Evolutionary conservation across 2,113 vertebrate genomes (phyloP), one percentile per base, ranked within the genome.

Genomic region (Gymnorhina tibicen): DNA sequence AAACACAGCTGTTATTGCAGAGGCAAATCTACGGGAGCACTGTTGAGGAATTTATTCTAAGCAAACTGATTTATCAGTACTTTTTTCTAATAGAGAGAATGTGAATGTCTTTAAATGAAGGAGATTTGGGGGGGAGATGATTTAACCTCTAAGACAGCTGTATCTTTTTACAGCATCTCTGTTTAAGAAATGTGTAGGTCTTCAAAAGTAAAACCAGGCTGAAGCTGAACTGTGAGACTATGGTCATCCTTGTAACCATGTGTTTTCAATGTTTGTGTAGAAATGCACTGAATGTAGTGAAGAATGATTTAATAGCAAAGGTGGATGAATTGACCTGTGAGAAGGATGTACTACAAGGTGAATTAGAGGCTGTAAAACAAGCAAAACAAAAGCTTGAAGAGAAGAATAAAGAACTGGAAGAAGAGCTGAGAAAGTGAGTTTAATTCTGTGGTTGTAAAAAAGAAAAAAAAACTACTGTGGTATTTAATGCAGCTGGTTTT

Each of bases 211-310:
- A 86, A 87, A 59, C 28, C 5, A 26, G 33, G 9, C 73, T 87
- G 64, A 78, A 85, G 44, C 44, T 72, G 7, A 82, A 23, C 14
- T 60, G 4, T 2, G 18, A 66, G 68, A 17, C 41, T 8, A 2
- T 8, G 50, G n/a, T 55, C 44, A 55, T 70, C 56, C 13, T 84
- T 72, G 19, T 94, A 96, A 96, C 27, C 16, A 17, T 81, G 27
- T 69, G 1, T 59, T 91, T 90, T 56, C 73, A 89, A 88, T 96
- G 17, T 87, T 87, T 97, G 15, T 79, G 23, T 95, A 99, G 99
- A 98, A 99, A 99, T 89, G 99, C 99, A 80, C 96, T 99, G 98
- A 99, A 99, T 63, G 98, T 99, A 90, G 99, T 99, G 97, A 99
- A 99, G 95, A 99, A 99, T 49, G 99, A 99, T 93, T 98, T 99